Evolutionary conservation across 2,797 vertebrate species (phyloP).

Genomic region (Telmatherina bonti): DNA sequence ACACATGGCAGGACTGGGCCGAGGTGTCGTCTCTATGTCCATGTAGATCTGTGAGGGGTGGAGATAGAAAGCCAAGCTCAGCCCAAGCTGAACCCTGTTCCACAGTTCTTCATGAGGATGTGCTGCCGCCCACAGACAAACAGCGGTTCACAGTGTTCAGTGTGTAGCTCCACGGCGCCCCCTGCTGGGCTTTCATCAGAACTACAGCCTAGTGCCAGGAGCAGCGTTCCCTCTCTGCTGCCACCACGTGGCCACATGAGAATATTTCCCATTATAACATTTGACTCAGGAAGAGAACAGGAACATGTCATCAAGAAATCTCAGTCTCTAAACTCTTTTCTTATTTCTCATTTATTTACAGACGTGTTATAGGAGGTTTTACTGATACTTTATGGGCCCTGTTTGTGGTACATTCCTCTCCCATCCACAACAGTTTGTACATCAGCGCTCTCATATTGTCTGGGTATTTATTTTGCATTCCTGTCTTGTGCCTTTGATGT

Average conservation of each 20-base stretch:
- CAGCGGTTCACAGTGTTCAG: background rate
- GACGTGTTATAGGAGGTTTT: no score
- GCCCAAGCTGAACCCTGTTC: slow-evolving; percentile 64
- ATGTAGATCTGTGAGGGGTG: slow-evolving; percentile 64
- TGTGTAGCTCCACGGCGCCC: slow-evolving; percentile 54
- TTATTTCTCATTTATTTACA: no score
- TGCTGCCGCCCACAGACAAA: slow-evolving; percentile 52
- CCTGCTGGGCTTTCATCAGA: slow-evolving; percentile 34
- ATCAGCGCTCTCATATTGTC: no score
- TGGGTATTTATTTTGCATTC: no score
- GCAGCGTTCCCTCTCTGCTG: slow-evolving; percentile 33
- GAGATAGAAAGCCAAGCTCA: slow-evolving; percentile 66
- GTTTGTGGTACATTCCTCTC: no score
- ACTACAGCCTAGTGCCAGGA: no score
- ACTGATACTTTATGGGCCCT: no score
- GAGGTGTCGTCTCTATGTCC: slow-evolving; percentile 60
- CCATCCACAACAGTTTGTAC: no score
- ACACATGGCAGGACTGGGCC: slow-evolving; percentile 36
- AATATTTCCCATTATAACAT: background rate
- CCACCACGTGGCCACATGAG: slow-evolving; percentile 35
- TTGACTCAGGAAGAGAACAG: no score
- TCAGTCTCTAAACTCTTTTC: no score
- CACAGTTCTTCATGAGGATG: slow-evolving; percentile 47
- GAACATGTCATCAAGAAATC: no score
- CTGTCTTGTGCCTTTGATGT: no score